Base-by-base conservation (phyloP, 2,113 vertebrate genomes). In the Arothron firmamentum region DNA sequence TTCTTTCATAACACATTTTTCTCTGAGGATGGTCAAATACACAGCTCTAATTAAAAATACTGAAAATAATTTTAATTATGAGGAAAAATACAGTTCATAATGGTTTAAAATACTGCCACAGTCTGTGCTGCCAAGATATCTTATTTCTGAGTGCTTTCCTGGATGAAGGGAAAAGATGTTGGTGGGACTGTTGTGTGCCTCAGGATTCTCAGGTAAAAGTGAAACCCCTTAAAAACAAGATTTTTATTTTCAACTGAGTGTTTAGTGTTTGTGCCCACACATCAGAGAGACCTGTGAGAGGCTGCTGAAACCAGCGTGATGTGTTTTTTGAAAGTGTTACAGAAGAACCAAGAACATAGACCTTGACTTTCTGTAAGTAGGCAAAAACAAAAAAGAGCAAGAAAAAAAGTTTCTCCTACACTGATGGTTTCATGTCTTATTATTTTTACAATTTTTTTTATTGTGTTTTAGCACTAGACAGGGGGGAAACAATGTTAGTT, bases 221-320 rank as follows among this genome's bases (percentile, higher is more conserved):
- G 51, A 21, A 31, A 31, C 41, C 59, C 15, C 59, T 7, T 17
- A 31, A 42, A 15, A 41, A 51, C 8, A 41, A 14, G 49, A 52
- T 11, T 16, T n/a, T 55, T 38, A n/a, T 8, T n/a, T 64, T 43
- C 43, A 38, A 1, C 45, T 17, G 14, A 43, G 48, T 2, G 4
- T 47, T 34, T 16, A 23, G n/a, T 56, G 31, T 42, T 25, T 56
- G 25, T 19, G 21, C 17, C 21, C 14, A 13, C 2, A 10, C 19
- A 56, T 28, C 41, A 53, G 38, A 42, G 43, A 56, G 62, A 10
- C 53, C 56, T 58, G 14, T 61, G 2, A 18, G n/a, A 28, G 49
- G 47, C 42, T 67, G 13, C 15, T 23, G 21, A 7, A 23, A 2
- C 42, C 3, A 14, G 42, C 10, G 9, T 23, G 21, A 23, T 43